Percentiles rank a stretch among this genome's conserved stretches.
These are phyloP conservation scores for Colaptes auratus DNA, from an alignment of 2,113 vertebrate species.

Conservation along the genomic window DNA sequence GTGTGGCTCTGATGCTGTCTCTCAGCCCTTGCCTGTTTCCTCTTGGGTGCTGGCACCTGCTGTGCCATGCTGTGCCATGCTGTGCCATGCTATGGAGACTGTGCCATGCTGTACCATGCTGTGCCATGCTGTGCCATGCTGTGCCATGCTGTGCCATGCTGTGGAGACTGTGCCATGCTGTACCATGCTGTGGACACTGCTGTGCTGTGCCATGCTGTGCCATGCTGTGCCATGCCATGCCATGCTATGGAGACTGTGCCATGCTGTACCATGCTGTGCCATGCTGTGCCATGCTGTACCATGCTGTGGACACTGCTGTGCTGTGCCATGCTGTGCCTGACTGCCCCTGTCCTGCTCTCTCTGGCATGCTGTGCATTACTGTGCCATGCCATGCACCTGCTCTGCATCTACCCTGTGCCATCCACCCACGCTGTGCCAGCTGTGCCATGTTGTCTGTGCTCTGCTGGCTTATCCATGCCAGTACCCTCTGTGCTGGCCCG, in stretches of 20 bases:
- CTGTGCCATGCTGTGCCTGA: no score
- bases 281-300: no score
- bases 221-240: not conserved
- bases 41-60: not conserved
- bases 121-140: not conserved
- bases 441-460: not conserved
- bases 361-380: not conserved
- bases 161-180: not conserved
- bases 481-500: not conserved
- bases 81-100: not conserved
- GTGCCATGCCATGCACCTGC: not conserved
- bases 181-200: no score
- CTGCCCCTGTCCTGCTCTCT: fast-evolving
- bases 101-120: not conserved
- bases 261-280: no score
- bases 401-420: not conserved
- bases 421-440: not conserved
- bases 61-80: no score
- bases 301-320: no score
- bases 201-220: no score
- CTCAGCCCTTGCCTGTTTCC: not conserved
- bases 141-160: not conserved
- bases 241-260: no score
- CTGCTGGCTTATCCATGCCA: not conserved
- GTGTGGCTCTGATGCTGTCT: not conserved